These are phyloP conservation scores for Phylloscopus collybita DNA, from an alignment of 2,797 vertebrate species.

Conservation along the genomic window DNA sequence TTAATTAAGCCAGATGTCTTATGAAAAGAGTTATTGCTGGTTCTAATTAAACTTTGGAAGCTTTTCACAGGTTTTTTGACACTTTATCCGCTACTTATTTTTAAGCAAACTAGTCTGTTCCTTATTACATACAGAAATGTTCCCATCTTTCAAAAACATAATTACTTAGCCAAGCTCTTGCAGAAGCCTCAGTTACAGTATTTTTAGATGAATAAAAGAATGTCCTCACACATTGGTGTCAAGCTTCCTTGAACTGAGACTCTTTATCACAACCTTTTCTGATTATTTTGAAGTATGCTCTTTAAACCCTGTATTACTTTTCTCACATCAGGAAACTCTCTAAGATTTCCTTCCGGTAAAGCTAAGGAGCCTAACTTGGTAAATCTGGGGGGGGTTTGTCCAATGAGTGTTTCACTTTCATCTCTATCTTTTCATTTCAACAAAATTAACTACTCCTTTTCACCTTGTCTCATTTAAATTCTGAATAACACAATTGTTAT, in stretches of 20 bases:
- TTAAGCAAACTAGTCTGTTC: slow-evolving; percentile 17
- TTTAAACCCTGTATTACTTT: background rate
- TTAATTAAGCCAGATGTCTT: background rate
- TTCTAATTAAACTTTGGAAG: slow-evolving; percentile 36
- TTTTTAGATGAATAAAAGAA: background rate
- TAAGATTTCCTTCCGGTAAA: background rate
- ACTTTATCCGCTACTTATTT: slow-evolving; percentile 1
- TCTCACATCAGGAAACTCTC: background rate
- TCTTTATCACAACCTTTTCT: background rate
- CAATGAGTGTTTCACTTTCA: background rate
- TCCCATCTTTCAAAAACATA: background rate
- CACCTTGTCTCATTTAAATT: background rate
- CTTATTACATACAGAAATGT: background rate
- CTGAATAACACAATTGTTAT: background rate
- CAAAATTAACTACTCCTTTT: background rate
- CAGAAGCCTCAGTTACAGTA: background rate
- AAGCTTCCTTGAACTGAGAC: background rate
- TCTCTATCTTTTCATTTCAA: background rate
- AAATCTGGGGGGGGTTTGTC: background rate
- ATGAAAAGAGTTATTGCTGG: background rate
- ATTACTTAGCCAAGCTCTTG: background rate
- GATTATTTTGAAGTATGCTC: background rate
- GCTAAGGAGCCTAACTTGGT: background rate
- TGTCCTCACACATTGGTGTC: background rate
- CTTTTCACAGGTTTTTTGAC: slow-evolving; percentile 15